A percentile compares a stretch with the other conserved stretches of the same genome.
phyloP scores from a whole-genome alignment of 92 coral and sea anemone species.

The Muricea muricata region DNA sequence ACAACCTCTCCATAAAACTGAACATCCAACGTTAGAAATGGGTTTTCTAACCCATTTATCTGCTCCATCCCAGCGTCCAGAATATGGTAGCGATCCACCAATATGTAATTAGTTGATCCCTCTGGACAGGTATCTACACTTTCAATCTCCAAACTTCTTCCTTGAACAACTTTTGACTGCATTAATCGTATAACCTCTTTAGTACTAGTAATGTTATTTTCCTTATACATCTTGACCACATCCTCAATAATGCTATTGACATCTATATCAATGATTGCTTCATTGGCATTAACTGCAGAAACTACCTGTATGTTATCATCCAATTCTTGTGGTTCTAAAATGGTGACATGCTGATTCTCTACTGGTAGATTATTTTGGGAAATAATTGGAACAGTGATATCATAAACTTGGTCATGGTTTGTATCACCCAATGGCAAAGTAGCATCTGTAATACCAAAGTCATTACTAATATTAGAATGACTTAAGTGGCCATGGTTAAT shows the following conservation, averaged over 20 bases:
- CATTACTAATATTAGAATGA: too few species aligned
- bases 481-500: not conserved
- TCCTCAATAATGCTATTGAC: not conserved
- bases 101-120: slow-evolving; percentile 7
- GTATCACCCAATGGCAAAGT: not conserved
- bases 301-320: not conserved
- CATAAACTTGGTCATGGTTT: not conserved
- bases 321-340: not conserved
- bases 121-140: slow-evolving; percentile 1
- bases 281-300: not conserved
- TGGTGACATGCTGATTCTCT: not conserved
- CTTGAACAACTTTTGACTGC: too few species aligned
- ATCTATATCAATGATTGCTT: not conserved
- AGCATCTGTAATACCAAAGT: not conserved
- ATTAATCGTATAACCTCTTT: too few species aligned
- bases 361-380: not conserved
- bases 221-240: not conserved
- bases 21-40: slow-evolving; percentile 9
- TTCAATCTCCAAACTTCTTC: slow-evolving; percentile 18
- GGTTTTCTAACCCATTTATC: not conserved
- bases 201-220: too few species aligned
- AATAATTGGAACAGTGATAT: not conserved
- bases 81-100: not conserved
- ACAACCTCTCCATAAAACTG: slow-evolving; percentile 29
- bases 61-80: slow-evolving; percentile 15